A percentile compares a stretch with the other conserved stretches of the same genome.
These are phyloP conservation scores for Neodon shergylaensis DNA, from an alignment of 2,113 vertebrate species.

Conservation along the genomic window DNA sequence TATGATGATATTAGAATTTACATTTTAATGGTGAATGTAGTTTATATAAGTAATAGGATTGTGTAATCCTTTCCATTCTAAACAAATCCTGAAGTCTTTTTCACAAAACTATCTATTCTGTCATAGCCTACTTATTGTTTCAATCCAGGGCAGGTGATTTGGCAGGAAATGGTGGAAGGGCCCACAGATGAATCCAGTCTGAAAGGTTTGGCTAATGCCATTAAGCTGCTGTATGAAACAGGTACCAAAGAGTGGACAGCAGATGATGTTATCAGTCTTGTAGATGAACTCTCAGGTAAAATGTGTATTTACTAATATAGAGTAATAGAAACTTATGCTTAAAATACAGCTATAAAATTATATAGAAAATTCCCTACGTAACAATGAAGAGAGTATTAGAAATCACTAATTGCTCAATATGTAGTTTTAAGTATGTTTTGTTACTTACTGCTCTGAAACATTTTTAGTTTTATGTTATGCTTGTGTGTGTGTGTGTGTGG, in stretches of 20 bases:
- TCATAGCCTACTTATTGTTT: constrained; percentile 71
- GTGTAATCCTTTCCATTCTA: constrained; percentile 50
- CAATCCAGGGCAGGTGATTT: constrained; percentile 88
- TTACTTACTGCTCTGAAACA: constrained; percentile 35
- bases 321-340: constrained; percentile 47
- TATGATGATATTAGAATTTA: neutral
- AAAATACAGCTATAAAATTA: constrained; percentile 29
- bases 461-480: neutral
- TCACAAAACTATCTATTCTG: constrained; percentile 44
- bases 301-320: neutral
- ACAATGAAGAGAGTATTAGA: constrained; percentile 16
- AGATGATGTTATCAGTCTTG: constrained; percentile 89
- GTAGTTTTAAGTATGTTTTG: neutral
- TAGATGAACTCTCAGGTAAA: constrained; percentile 93
- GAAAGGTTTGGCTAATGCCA: constrained; percentile 89
- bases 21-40: neutral
- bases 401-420: constrained; percentile 36
- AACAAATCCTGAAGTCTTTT: constrained; percentile 18
- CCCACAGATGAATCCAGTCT: constrained; percentile 86
- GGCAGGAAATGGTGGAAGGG: constrained; percentile 89
- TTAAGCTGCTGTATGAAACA: constrained; percentile 88
- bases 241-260: constrained; percentile 87
- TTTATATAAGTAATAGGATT: constrained; percentile 20
- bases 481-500: neutral
- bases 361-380: neutral